Percentiles rank a stretch among this genome's conserved stretches.
These are phyloP conservation scores for Ametastegia equiseti DNA, from an alignment of 2,888 invertebrate genomes.

Conservation along the genomic window DNA sequence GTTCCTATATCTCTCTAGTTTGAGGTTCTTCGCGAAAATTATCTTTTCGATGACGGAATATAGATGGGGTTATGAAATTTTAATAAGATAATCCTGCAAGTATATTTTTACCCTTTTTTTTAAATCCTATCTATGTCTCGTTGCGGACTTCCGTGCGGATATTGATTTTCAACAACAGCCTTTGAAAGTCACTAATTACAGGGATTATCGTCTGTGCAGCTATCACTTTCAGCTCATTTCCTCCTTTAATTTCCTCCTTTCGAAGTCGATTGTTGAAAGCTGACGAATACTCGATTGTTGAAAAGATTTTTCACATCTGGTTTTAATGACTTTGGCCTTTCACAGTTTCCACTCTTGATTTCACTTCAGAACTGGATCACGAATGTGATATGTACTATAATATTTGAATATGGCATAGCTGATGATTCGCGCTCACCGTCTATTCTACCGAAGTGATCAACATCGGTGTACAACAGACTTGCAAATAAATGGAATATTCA, in stretches of 20 bases:
- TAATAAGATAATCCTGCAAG: background rate
- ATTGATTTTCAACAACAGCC: background rate
- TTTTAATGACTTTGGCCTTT: background rate
- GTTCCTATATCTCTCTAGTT: too few species aligned
- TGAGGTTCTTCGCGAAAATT: too few species aligned
- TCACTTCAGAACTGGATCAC: background rate
- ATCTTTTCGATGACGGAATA: too few species aligned
- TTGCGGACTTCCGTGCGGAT: background rate
- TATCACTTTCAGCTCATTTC: background rate
- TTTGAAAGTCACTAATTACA: background rate
- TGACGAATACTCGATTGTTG: background rate
- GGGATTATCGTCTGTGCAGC: background rate
- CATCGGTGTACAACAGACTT: too few species aligned
- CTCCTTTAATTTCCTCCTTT: background rate
- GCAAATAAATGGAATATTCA: too few species aligned
- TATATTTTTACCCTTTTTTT: background rate
- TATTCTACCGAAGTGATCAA: too few species aligned
- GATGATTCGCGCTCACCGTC: too few species aligned
- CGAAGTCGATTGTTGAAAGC: background rate
- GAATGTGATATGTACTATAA: background rate
- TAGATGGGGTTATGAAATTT: too few species aligned
- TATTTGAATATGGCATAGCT: background rate
- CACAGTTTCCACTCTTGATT: background rate
- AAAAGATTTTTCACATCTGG: background rate
- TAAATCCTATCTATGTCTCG: background rate